phyloP scores from a whole-genome alignment of 2,113 vertebrate genomes.

The Catharus bicknelli region DNA sequence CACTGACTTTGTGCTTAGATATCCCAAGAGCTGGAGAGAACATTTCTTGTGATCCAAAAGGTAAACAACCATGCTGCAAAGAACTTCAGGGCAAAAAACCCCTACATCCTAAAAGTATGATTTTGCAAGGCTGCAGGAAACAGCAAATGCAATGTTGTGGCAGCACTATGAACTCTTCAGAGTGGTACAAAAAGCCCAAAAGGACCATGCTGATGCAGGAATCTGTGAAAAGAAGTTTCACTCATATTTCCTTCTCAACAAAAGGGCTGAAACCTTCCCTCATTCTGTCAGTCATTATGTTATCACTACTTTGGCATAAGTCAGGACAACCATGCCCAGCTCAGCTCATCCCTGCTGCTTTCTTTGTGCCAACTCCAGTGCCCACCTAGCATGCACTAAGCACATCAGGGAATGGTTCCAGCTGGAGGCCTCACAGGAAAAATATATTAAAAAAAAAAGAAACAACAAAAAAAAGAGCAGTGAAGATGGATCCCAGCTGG shows the following conservation, averaged over 20 bases:
- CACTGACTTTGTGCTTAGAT: slow-evolving; percentile 34
- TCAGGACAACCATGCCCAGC: not conserved
- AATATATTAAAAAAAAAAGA: too few species aligned
- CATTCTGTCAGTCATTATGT: not conserved
- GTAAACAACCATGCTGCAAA: not conserved
- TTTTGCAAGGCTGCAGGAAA: not conserved
- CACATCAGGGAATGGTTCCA: not conserved
- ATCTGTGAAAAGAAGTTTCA: not conserved
- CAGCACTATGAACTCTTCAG: not conserved
- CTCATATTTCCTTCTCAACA: not conserved
- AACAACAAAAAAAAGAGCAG: not conserved
- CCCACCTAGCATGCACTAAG: not conserved
- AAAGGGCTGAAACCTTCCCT: not conserved
- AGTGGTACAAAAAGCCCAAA: not conserved
- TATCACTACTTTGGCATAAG: not conserved
- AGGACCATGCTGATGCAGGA: not conserved
- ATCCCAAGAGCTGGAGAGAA: not conserved
- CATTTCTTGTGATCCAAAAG: not conserved
- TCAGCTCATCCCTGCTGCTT: not conserved
- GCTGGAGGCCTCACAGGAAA: not conserved
- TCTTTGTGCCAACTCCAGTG: not conserved
- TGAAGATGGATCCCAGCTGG: not conserved
- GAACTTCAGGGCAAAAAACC: not conserved
- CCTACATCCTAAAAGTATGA: not conserved
- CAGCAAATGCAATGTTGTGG: not conserved